These are phyloP conservation scores for Carollia perspicillata DNA, from an alignment of 2,113 vertebrate species.

Conservation along the genomic window DNA sequence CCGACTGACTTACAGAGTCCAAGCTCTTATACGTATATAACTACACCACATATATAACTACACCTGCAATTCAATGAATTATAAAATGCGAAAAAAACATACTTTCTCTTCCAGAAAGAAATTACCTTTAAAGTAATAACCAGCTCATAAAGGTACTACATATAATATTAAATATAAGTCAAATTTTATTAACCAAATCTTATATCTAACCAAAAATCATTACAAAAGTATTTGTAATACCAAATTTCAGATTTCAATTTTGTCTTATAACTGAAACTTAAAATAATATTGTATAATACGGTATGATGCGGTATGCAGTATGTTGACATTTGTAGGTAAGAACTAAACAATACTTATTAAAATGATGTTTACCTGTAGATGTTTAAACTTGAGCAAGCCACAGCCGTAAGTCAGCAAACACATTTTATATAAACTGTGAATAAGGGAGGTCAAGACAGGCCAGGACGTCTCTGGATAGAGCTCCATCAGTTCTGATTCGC, in stretches of 20 bases:
- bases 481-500: conserved; percentile 93
- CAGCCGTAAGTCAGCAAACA: conserved; percentile 89
- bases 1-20: not conserved
- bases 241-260: conserved; percentile 19
- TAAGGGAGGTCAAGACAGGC: conserved; percentile 84
- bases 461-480: conserved; percentile 89
- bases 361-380: conserved; percentile 88
- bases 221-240: not conserved
- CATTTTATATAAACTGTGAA: conserved; percentile 87
- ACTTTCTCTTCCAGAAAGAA: not conserved
- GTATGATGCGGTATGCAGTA: not conserved
- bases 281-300: not conserved
- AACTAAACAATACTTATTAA: not conserved
- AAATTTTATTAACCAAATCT: not conserved
- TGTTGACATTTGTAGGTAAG: not conserved
- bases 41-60: not conserved
- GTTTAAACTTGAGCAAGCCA: conserved; percentile 93
- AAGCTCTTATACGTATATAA: not conserved
- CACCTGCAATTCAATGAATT: not conserved
- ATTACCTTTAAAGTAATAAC: not conserved
- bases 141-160: not conserved
- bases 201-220: not conserved
- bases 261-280: conserved; percentile 29
- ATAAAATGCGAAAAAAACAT: not conserved
- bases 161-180: not conserved